Base-by-base conservation (phyloP, 2,888 invertebrate species). In the Cryptocephalus primarius region DNA sequence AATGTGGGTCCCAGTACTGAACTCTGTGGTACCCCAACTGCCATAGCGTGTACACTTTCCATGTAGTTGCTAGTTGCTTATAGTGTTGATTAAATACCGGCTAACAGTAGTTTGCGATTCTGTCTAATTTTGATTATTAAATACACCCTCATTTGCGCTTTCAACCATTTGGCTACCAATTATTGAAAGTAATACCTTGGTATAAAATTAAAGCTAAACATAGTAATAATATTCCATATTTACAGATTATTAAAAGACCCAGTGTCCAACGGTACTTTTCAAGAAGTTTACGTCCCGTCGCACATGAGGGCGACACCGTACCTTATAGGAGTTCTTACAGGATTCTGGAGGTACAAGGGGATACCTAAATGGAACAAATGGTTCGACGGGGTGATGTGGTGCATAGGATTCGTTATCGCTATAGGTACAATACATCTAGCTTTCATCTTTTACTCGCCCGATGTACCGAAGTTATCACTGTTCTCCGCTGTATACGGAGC, bases 261-360 rank as follows among this genome's bases (percentile, higher is more conserved):
- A 33, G 53, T 59, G 6, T 31, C 55, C 34, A 59, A 59, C 42
- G 42, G 51, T 8, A 59, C 59, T 1, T 65, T 60, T 47, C 55
- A 54, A 40, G 53, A 53, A 31, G 55, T 62, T 36, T 64, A 65
- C 53, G 60, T 60, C 33, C 63, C 62, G 1, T 57, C 60, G 3
- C 64, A 65, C 43, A 57, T 62, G 55, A 50, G 64, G 31, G 61
- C 61, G 9, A 60, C 56, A 46, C 62, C 63, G 8, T 64, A 64
- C 46, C 57, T 63, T 40, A 49, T 64, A 11, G 64, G 64, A n/a
- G 60, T 62, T 43, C 43, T 60, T 1, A 55, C 59, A 8, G 64
- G 61, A 8, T 64, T 60, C 41, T 34, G 60, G 8, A 60, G 60
- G 48, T 62, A 56, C 48, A 52, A 55, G 47, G 57, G 62, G 44